Evolutionary conservation across 1,140 invertebrate species (phyloP), one percentile per base, ranked within the genome.

Genomic region (Drosophila rhopaloa): DNA sequence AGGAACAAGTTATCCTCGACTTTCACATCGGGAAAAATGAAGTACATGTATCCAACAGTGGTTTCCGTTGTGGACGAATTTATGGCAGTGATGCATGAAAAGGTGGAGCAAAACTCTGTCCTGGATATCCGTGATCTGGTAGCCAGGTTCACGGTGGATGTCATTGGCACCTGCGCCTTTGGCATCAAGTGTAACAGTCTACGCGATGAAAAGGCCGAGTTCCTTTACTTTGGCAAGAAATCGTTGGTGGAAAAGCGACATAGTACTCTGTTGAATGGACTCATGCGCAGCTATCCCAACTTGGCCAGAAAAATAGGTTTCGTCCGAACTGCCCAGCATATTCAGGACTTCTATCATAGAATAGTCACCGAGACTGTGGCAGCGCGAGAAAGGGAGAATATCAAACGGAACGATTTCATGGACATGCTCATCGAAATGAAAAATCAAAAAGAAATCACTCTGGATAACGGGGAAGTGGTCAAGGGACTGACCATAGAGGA

Each of bases 91-190:
- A 72, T 86, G 46, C 40, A 60, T 3, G 63, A 81, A 4, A 61
- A 71, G 40, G 47, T 37, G 6, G 6, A 24, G 1, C 35, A 67
- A 13, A 68, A 59, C 4, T 8, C 60, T 0, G 41, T 67, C 1
- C 11, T 84, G 6, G 91, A 92, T 4, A 70, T 92, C 13, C 78
- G 71, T 2, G 89, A 91, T 5, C 48, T 92, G 16, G 38, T 89
- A 46, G 80, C 78, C 4, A 54, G 90, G 16, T 93, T 85, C 13
- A 92, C 91, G 1, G 82, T 83, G 0, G 92, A 92, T 63, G 79
- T 91, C 0, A 95, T 95, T 13, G 95, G 94, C 0, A 94, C 93
- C 29, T 94, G 94, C 27, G 95, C 94, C 4, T 95, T 95, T 77
- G 95, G 95, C 0, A 93, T 95, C 2, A 92, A 95, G 37, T 94